Conservation (phyloP, 1,140 invertebrate species). For the Leptopilina boulardi region DNA sequence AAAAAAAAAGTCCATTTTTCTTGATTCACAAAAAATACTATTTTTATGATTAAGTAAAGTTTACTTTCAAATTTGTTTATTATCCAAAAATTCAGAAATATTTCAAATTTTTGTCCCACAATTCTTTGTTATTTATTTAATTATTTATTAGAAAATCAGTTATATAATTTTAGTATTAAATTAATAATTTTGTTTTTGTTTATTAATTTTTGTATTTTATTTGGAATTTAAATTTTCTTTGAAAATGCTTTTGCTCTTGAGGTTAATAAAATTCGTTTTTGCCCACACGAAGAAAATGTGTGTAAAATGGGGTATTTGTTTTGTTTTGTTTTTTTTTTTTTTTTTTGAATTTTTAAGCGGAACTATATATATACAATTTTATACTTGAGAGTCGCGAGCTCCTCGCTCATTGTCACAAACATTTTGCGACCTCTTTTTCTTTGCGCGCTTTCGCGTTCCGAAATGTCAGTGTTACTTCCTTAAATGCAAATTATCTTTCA, state of each 20-base stretch:
- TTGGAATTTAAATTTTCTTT: neutral
- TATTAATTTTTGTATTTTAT: too few relatives aligned
- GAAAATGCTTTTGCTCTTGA: neutral
- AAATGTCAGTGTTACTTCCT: slow-evolving; percentile 34
- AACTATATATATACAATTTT: neutral
- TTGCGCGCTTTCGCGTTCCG: slow-evolving; percentile 25
- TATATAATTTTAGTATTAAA: too few relatives aligned
- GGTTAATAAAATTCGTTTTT: neutral
- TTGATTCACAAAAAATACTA: neutral
- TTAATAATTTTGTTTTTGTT: too few relatives aligned
- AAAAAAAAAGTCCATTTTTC: neutral
- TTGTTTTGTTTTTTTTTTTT: too few relatives aligned
- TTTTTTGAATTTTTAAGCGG: neutral
- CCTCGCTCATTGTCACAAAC: slow-evolving; percentile 5
- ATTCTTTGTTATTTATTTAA: too few relatives aligned
- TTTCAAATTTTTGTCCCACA: too few relatives aligned
- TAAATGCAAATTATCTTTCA: slow-evolving; percentile 41
- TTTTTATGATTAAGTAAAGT: neutral
- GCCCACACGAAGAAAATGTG: neutral
- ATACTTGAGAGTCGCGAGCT: neutral
- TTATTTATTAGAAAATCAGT: too few relatives aligned
- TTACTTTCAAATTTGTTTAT: neutral
- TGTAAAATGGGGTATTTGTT: neutral
- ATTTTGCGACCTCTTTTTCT: slow-evolving; percentile 27
- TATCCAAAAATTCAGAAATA: too few relatives aligned